Evolutionary conservation across 2,888 invertebrate genomes (phyloP), one percentile per base, ranked within the genome.

Genomic region (Serrognathus titanus): DNA sequence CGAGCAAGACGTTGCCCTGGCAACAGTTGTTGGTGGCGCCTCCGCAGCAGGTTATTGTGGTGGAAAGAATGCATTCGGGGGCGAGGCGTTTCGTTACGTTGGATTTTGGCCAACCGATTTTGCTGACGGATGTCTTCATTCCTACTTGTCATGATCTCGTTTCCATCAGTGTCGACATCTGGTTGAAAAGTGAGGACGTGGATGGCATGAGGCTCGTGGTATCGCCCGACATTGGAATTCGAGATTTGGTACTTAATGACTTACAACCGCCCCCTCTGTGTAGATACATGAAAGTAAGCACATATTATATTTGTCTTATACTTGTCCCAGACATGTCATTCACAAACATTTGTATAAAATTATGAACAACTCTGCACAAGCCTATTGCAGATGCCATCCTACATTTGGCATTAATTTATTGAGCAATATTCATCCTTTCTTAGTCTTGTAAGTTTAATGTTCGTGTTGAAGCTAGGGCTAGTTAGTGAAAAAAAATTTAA

Each of bases 41-140:
- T 46, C 89, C 93, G 24, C 90, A 92, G 63, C 92, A 93, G 60
- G 81, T 89, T 66, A 83, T 96, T 58, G 90, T 95, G 12, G 92
- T 96, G 45, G 95, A 96, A 73, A 82, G 94, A 56, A 94, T 96
- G 91, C 93, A 94, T 78, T 93, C 94, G 0, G 93, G 95, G 53
- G 95, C 94, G 0, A 81, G 95, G n/a, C 84, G 95, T 55, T 94
- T 90, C 79, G 93, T 95, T 55, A 91, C 93, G 9, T 80, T 97
- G 37, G 96, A 97, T 79, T 94, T 97, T 75, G 94, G 95, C 3
- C 88, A 90, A 65, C 87, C 90, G 0, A 83, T 95, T 51, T 79
- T 93, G 1, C 82, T 97, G 39, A 96, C 95, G 0, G 96, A 96
- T 76, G 80, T 95, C 65, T 83, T 89, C 68, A 87, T 93, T 63